phyloP scores from a whole-genome alignment of 92 coral and sea anemone species.

The Chrysogorgia sp. region DNA sequence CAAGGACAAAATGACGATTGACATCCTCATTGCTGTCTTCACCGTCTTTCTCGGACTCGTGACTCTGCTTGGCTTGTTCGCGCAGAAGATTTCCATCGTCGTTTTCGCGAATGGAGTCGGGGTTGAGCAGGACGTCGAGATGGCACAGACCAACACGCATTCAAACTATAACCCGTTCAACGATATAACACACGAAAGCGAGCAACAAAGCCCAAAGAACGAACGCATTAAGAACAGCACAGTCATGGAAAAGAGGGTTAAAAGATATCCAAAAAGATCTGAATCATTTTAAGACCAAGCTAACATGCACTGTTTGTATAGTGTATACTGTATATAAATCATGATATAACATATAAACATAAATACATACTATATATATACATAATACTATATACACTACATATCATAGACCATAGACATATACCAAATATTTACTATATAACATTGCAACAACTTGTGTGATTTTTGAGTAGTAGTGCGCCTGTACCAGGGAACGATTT shows the following conservation, averaged over 20 bases:
- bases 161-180: background rate
- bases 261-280: background rate
- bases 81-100: conserved; percentile 56
- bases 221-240: background rate
- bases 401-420: no score
- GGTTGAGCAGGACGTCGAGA: background rate
- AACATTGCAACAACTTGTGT: no score
- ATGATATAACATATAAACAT: no score
- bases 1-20: conserved; percentile 48
- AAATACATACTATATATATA: no score
- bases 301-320: no score
- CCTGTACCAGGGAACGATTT: no score
- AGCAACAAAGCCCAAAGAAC: background rate
- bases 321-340: no score
- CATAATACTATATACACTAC: no score
- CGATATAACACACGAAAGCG: background rate
- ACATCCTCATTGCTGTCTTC: conserved; percentile 47
- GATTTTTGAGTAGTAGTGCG: no score
- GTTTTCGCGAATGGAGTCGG: conserved; percentile 23
- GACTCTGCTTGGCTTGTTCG: conserved; percentile 71
- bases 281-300: background rate
- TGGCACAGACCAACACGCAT: background rate
- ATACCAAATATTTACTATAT: no score
- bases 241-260: background rate
- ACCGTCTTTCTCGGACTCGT: conserved; percentile 64